A percentile compares a stretch with the other conserved stretches of the same genome.
Evolutionary conservation across 2,888 invertebrate genomes (phyloP).

Genomic region (Calameuta pallipes): DNA sequence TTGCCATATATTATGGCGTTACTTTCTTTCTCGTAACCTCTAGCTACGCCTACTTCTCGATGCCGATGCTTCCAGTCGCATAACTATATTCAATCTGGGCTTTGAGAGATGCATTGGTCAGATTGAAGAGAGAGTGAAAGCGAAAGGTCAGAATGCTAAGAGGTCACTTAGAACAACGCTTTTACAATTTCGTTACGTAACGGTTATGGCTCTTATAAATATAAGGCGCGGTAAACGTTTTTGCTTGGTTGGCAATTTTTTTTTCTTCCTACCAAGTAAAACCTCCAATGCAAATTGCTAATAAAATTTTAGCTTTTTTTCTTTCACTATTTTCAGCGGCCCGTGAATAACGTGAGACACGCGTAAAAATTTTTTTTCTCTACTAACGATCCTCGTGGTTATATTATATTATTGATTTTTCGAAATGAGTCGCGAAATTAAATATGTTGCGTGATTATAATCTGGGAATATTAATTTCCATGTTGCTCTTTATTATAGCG

Average conservation of each 20-base stretch:
- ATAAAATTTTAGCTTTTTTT: neutral
- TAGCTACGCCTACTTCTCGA: neutral
- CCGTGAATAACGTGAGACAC: neutral
- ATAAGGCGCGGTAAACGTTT: neutral
- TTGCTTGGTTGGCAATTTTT: neutral
- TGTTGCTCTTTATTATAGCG: neutral
- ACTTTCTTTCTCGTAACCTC: neutral
- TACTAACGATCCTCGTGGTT: neutral
- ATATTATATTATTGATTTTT: neutral
- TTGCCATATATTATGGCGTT: neutral
- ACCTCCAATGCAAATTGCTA: neutral
- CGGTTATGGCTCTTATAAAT: constrained; percentile 13
- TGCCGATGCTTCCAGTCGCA: neutral
- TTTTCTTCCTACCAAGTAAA: neutral
- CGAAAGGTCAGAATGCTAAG: constrained; percentile 61
- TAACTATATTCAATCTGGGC: neutral
- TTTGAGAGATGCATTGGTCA: constrained; percentile 29
- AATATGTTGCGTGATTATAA: neutral
- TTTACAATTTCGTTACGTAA: constrained; percentile 51
- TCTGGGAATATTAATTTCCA: neutral
- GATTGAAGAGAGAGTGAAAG: constrained; percentile 59
- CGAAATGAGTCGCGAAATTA: neutral
- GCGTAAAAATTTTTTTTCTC: neutral
- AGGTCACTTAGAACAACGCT: constrained; percentile 59
- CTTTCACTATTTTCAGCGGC: neutral